Evolutionary conservation across 2,888 invertebrate genomes (phyloP).

Genomic region (Oxycera nigricornis): DNA sequence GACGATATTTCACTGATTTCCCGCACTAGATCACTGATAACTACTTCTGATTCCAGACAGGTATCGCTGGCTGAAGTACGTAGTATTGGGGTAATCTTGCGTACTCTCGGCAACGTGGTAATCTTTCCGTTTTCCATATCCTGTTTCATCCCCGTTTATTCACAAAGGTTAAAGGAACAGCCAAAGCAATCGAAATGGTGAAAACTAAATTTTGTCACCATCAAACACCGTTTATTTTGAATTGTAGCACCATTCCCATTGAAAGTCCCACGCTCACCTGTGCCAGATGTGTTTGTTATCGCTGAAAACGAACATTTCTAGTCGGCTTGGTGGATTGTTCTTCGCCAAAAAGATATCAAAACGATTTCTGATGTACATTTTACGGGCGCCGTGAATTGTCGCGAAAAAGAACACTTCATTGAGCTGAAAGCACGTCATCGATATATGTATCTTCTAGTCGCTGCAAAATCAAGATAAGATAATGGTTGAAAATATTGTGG

Average conservation of each 20-base stretch:
- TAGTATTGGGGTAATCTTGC: neutral
- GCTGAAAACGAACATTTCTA: neutral
- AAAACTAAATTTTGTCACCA: too few species aligned
- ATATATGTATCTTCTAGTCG: constrained; percentile 5
- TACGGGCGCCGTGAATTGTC: neutral
- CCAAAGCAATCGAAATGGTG: too few species aligned
- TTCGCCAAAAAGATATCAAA: constrained; percentile 16
- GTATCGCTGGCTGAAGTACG: constrained; percentile 29
- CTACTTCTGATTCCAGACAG: constrained; percentile 26
- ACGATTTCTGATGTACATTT: neutral
- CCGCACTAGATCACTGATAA: constrained; percentile 14
- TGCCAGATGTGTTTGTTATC: neutral
- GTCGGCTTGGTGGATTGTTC: neutral
- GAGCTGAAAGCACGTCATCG: constrained; percentile 21
- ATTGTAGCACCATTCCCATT: too few species aligned
- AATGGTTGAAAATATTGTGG: constrained; percentile 21
- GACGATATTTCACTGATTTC: constrained; percentile 35
- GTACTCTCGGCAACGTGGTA: neutral
- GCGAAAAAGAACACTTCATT: constrained; percentile 9
- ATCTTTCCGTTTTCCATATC: constrained; percentile 23
- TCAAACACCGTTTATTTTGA: too few species aligned
- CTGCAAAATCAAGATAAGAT: constrained; percentile 17
- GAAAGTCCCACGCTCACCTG: too few species aligned
- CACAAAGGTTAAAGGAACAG: too few species aligned
- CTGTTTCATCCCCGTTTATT: too few species aligned